phyloP scores from a whole-genome alignment of 2,113 vertebrate genomes.

The Eulemur rufifrons region DNA sequence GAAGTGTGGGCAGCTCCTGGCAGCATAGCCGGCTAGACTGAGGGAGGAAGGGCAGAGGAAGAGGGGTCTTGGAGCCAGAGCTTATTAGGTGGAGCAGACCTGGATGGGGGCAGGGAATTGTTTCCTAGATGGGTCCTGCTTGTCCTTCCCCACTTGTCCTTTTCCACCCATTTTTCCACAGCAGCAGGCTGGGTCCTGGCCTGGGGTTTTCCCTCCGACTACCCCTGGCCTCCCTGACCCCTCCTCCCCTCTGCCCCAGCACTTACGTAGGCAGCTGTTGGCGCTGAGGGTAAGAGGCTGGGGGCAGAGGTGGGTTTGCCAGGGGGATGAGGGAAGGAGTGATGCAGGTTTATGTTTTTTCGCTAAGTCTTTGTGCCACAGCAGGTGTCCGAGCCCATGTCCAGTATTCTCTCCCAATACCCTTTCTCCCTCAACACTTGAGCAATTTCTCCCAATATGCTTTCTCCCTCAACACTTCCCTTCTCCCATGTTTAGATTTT shows the following conservation, averaged over 20 bases:
- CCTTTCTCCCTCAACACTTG: background rate
- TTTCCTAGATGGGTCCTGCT: background rate
- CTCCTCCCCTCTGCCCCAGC: background rate
- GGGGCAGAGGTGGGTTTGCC: background rate
- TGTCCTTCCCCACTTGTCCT: background rate
- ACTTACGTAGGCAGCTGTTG: background rate
- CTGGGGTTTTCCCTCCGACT: background rate
- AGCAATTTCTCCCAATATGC: background rate
- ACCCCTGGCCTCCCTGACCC: background rate
- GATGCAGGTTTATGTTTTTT: background rate
- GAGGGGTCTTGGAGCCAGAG: background rate
- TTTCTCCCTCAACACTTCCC: background rate
- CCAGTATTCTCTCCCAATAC: background rate
- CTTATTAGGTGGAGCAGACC: background rate
- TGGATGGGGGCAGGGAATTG: background rate
- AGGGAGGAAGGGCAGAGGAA: background rate
- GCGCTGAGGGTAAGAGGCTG: background rate
- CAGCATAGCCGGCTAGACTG: background rate
- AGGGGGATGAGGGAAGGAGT: background rate
- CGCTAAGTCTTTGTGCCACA: background rate
- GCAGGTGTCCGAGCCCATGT: background rate
- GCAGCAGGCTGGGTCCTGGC: background rate
- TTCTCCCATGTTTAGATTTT: background rate
- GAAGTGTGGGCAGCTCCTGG: background rate
- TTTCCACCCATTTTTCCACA: background rate